These are phyloP conservation scores for Scaptodrosophila lebanonensis DNA, from an alignment of 1,140 invertebrate genomes.

Conservation along the genomic window DNA sequence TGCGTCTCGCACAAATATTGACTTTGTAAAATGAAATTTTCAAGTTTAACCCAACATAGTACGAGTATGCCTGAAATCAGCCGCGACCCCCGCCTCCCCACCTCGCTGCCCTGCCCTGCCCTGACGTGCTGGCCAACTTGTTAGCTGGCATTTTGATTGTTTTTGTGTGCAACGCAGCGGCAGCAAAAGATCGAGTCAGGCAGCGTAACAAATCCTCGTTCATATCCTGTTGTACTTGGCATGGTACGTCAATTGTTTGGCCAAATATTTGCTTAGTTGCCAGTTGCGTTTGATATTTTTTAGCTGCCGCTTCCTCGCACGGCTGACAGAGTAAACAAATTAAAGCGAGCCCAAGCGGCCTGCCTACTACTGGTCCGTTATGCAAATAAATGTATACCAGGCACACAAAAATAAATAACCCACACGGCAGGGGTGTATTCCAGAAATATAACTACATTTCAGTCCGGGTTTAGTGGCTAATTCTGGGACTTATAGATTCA, in stretches of 20 bases:
- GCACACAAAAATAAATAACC: conserved; percentile 30
- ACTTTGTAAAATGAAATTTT: conserved; percentile 76
- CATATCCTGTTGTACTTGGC: conserved; percentile 67
- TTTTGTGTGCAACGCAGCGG: conserved; percentile 33
- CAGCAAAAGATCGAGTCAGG: background rate
- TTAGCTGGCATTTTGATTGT: conserved; percentile 21
- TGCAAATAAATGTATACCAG: conserved; percentile 55
- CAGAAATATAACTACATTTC: too few relatives aligned
- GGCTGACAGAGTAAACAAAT: conserved; percentile 63
- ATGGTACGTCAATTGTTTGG: conserved; percentile 70
- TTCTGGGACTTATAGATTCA: too few relatives aligned
- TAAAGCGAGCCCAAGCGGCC: conserved; percentile 36
- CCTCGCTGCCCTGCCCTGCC: too few relatives aligned
- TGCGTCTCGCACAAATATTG: conserved; percentile 60
- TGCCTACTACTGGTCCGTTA: conserved; percentile 47
- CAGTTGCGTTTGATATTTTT: conserved; percentile 47
- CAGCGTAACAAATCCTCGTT: conserved; percentile 50
- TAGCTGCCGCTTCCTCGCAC: conserved; percentile 17
- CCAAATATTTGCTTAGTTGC: conserved; percentile 68
- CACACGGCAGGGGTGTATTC: too few relatives aligned
- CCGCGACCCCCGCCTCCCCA: too few relatives aligned
- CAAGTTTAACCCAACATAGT: conserved; percentile 65
- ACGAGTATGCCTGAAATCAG: too few relatives aligned
- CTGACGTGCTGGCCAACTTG: too few relatives aligned
- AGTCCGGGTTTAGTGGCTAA: too few relatives aligned